These are phyloP conservation scores for Corythornis vintsioides DNA, from an alignment of 2,113 vertebrate species.

Conservation along the genomic window DNA sequence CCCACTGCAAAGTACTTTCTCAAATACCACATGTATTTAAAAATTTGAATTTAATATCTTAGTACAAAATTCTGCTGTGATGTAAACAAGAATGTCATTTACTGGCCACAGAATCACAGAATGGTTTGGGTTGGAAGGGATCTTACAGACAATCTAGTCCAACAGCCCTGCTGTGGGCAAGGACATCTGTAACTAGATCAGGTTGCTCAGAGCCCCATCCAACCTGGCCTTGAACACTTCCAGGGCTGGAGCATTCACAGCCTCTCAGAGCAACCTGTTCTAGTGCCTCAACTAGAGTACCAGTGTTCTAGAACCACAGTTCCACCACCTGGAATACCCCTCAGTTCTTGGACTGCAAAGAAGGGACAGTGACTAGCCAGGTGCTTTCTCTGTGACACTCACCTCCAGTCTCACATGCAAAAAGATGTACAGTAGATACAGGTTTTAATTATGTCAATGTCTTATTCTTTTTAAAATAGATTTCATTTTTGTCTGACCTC, in stretches of 20 bases:
- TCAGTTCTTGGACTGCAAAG: background rate
- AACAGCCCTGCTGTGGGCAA: background rate
- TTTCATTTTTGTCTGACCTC: background rate
- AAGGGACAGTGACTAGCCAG: background rate
- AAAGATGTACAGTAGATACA: accelerated
- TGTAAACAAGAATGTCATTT: background rate
- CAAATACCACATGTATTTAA: background rate
- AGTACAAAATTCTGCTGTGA: background rate
- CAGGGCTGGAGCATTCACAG: no score
- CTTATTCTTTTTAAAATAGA: background rate
- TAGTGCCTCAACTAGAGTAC: background rate
- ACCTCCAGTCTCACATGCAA: background rate
- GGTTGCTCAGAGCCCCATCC: background rate
- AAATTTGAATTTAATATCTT: background rate
- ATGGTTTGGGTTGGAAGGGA: background rate
- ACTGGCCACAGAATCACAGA: background rate
- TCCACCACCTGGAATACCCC: background rate
- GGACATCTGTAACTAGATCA: background rate
- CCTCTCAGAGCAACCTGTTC: background rate
- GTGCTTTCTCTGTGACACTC: background rate
- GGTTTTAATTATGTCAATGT: background rate
- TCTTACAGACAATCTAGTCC: background rate
- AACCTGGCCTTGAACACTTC: no score
- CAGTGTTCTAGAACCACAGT: no score
- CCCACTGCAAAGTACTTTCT: background rate